Percentiles rank a stretch among this genome's conserved stretches.
Evolutionary conservation across 2,888 invertebrate genomes (phyloP).

Genomic region (Crocallis elinguaria): DNA sequence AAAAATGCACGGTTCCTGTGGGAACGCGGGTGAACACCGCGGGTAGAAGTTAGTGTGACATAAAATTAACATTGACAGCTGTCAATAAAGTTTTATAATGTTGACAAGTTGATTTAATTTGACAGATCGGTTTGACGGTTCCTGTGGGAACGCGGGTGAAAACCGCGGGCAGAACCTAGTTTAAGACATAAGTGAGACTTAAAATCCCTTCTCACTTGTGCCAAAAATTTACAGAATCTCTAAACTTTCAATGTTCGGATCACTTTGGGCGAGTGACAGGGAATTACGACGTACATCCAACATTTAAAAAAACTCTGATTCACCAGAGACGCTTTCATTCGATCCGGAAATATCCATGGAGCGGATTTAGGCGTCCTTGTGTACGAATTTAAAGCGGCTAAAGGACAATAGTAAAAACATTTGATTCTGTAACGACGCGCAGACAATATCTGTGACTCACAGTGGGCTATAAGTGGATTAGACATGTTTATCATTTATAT

Average conservation of each 20-base stretch:
- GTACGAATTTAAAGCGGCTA: slow-evolving; percentile 67
- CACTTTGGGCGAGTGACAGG: slow-evolving; percentile 66
- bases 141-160: no score
- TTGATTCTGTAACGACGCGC: slow-evolving; percentile 49
- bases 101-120: no score
- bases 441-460: slow-evolving; percentile 61
- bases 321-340: slow-evolving; percentile 75
- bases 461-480: slow-evolving; percentile 43
- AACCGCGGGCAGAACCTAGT: no score
- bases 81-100: no score
- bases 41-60: no score
- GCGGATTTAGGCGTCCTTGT: slow-evolving; percentile 81
- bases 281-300: slow-evolving; percentile 66
- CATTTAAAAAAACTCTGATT: slow-evolving; percentile 73
- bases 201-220: slow-evolving; percentile 52
- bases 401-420: slow-evolving; percentile 72
- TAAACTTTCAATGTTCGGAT: slow-evolving; percentile 67
- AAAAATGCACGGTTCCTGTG: no score
- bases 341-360: slow-evolving; percentile 76
- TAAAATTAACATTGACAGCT: no score
- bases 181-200: slow-evolving; percentile 48
- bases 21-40: no score
- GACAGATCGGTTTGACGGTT: no score
- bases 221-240: slow-evolving; percentile 67
- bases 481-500: slow-evolving; percentile 43